A percentile compares a stretch with the other conserved stretches of the same genome.
Conservation (phyloP, 2,888 invertebrate genomes). For the Limnephilus rhombicus region DNA sequence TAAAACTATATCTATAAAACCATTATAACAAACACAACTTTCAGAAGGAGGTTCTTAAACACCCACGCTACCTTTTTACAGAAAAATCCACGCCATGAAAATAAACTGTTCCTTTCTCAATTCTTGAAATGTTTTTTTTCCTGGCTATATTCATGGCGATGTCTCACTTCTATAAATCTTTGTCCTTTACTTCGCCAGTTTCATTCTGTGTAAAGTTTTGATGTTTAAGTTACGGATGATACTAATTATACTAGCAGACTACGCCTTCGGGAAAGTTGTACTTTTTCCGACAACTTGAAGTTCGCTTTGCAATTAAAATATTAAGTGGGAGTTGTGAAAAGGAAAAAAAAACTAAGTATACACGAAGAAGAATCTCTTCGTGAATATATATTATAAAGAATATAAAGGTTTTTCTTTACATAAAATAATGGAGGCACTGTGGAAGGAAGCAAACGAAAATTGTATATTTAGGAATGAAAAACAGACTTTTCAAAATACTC, state of each 20-base stretch:
- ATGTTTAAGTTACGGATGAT: background rate
- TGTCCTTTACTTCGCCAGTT: background rate
- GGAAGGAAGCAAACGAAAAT: background rate
- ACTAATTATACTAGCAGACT: background rate
- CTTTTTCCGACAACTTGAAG: background rate
- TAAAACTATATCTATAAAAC: background rate
- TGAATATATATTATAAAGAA: no score
- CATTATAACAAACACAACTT: background rate
- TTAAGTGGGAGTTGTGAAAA: background rate
- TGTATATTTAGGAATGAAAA: background rate
- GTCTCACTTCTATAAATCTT: background rate
- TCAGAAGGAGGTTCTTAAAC: background rate
- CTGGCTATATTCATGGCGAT: background rate
- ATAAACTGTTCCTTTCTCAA: background rate
- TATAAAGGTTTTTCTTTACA: no score
- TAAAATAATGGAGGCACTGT: background rate
- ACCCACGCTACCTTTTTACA: background rate
- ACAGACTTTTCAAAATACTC: background rate
- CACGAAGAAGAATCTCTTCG: background rate
- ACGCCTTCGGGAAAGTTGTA: background rate
- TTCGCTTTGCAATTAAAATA: background rate
- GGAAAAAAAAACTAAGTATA: background rate
- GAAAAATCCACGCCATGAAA: background rate
- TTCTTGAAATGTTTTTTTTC: background rate
- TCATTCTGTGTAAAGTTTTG: background rate